Percentiles rank a stretch among this genome's conserved stretches.
Conservation (phyloP, 2,888 invertebrate genomes). For the Lepidocyrtoides sp. region DNA sequence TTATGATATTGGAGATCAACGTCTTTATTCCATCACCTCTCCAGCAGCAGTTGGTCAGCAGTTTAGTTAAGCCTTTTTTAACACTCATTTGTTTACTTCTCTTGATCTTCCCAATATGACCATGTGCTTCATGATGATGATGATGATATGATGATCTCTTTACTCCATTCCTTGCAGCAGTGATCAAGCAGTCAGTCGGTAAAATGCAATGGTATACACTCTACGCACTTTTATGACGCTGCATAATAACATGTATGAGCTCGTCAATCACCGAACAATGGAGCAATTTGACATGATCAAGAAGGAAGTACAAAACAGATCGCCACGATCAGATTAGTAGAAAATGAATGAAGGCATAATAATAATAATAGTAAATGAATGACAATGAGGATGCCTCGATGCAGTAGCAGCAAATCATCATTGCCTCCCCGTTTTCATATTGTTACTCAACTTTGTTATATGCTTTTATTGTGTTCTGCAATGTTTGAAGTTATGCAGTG, state of each 20-base stretch:
- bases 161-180: conserved; percentile 10
- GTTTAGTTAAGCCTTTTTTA: background rate
- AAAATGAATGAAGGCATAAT: conserved; percentile 7
- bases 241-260: conserved; percentile 29
- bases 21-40: background rate
- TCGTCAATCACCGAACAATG: conserved; percentile 50
- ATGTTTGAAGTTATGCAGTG: background rate
- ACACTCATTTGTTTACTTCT: conserved; percentile 22
- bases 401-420: background rate
- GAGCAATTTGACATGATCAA: conserved; percentile 60
- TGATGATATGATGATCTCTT: background rate
- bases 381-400: background rate
- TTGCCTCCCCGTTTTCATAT: background rate
- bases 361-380: conserved; percentile 8
- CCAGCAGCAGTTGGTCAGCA: conserved; percentile 4
- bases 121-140: conserved; percentile 27
- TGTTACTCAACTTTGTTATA: background rate
- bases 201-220: background rate
- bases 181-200: too few species aligned
- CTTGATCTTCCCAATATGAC: conserved; percentile 9
- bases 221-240: background rate
- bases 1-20: background rate
- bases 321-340: conserved; percentile 17
- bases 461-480: background rate
- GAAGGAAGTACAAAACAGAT: conserved; percentile 30